Conservation (phyloP, 2,113 vertebrate species). For the Orientallactaga bullata region DNA sequence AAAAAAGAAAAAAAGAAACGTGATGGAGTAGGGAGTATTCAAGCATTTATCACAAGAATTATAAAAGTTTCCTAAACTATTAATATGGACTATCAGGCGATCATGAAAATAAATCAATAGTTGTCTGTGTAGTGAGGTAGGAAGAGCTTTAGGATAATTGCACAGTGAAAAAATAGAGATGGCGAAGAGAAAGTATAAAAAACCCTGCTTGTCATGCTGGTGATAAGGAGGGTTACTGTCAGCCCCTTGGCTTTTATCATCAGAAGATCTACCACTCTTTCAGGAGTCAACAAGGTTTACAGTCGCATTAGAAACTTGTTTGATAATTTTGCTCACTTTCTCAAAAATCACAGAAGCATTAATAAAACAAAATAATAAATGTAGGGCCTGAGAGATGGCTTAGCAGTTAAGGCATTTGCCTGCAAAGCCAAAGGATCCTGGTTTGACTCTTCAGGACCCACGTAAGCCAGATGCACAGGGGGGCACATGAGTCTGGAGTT, state of each 20-base stretch:
- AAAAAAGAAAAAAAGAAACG: no score
- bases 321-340: slow-evolving; percentile 21
- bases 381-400: no score
- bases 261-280: neutral
- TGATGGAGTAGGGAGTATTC: neutral
- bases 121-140: neutral
- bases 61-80: neutral
- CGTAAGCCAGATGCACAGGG: no score
- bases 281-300: neutral
- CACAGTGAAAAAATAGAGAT: slow-evolving; percentile 26
- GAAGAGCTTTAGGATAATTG: neutral
- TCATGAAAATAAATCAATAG: slow-evolving; percentile 13
- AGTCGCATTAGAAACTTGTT: neutral
- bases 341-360: slow-evolving; percentile 12
- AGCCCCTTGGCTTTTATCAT: neutral
- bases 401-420: no score
- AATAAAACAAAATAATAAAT: slow-evolving; percentile 45
- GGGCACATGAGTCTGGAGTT: no score
- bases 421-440: no score
- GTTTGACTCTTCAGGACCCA: no score
- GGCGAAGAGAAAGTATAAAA: neutral
- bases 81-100: neutral
- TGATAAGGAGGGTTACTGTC: neutral
- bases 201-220: neutral
- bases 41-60: slow-evolving; percentile 29